Evolutionary conservation across 2,113 vertebrate species (phyloP), one percentile per base, ranked within the genome.

Genomic region (Strigops habroptila): DNA sequence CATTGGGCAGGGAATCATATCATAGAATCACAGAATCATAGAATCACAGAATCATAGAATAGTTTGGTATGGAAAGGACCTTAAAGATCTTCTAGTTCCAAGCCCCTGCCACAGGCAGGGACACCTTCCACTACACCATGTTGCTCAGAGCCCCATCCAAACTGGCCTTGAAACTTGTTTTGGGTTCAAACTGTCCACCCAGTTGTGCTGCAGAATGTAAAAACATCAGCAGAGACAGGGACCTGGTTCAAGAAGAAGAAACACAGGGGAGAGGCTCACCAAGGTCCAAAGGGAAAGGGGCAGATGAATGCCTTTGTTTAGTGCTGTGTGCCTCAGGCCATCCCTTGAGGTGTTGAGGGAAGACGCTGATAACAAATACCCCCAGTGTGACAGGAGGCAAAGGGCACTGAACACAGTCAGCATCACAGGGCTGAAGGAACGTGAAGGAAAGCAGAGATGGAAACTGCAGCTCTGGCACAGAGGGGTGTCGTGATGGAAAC

Each of bases 141-240:
- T 10, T 59, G 33, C 57, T 24, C 57, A 59, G 14, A 59, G 33
- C 14, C 57, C 33, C 57, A 59, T 35, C 22, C 57, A 59, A 35
- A 59, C 57, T 35, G 57, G 57, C 33, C 22, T 59, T 59, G 22
- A 76, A 76, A 57, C 33, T 89, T 1, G 2, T 75, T 91, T 93
- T 62, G 65, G 87, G 81, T 90, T 96, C 71, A 68, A 88, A 49
- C 71, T 48, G 48, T 80, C 39, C 31, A 60, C n/a, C 27, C 53
- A 77, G 62, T 41, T 0, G 0, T 0, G 0, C 21, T 63, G 44
- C 41, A 86, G 79, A 78, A 81, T 28, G 44, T 41, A 60, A 83
- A 77, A 53, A 70, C 46, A 74, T 1, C 0, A 3, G 23, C 8
- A 68, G 46, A 70, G 25, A 31, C 7, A 31, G 57, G 88, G 25